These are phyloP conservation scores for Zhuqinia jingwanae DNA, from an alignment of 2,888 invertebrate genomes.

Conservation along the genomic window DNA sequence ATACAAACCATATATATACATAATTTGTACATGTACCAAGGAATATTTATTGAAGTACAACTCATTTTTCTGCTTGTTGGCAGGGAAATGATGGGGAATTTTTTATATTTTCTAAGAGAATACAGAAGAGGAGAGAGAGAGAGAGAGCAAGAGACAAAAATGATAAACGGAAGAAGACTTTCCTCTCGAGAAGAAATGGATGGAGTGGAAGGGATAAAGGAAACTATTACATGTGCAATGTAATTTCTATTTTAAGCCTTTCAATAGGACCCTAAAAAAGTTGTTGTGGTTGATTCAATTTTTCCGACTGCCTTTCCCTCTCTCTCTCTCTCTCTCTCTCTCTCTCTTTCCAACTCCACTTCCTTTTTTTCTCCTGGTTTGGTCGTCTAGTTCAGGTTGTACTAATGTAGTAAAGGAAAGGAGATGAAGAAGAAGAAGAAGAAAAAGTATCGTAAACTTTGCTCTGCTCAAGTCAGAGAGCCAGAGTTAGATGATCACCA, in stretches of 20 bases:
- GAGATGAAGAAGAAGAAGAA: too few relatives aligned
- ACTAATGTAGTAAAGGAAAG: too few relatives aligned
- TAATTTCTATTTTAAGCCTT: slow-evolving; percentile 57
- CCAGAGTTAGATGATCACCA: not conserved
- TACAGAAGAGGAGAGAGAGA: slow-evolving; percentile 2
- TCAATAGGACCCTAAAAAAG: slow-evolving; percentile 41
- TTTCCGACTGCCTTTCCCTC: slow-evolving; percentile 35
- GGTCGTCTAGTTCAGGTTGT: too few relatives aligned
- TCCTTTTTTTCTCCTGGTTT: not conserved
- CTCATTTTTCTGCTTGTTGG: not conserved
- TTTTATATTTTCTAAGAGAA: too few relatives aligned
- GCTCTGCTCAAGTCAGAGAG: slow-evolving; percentile 15
- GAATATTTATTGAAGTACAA: too few relatives aligned
- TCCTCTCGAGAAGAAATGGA: not conserved
- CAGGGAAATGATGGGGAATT: not conserved
- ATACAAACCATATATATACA: too few relatives aligned
- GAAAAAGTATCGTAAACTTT: slow-evolving; percentile 46
- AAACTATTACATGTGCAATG: slow-evolving; percentile 55
- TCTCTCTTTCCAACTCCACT: not conserved
- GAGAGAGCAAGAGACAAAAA: slow-evolving; percentile 42
- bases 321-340: not conserved
- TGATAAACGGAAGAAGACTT: slow-evolving; percentile 43
- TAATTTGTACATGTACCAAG: too few relatives aligned
- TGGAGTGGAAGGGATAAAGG: slow-evolving; percentile 14
- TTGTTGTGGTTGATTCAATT: slow-evolving; percentile 62